These are phyloP conservation scores for Zosterops borbonicus DNA, from an alignment of 2,113 vertebrate genomes.

Conservation along the genomic window DNA sequence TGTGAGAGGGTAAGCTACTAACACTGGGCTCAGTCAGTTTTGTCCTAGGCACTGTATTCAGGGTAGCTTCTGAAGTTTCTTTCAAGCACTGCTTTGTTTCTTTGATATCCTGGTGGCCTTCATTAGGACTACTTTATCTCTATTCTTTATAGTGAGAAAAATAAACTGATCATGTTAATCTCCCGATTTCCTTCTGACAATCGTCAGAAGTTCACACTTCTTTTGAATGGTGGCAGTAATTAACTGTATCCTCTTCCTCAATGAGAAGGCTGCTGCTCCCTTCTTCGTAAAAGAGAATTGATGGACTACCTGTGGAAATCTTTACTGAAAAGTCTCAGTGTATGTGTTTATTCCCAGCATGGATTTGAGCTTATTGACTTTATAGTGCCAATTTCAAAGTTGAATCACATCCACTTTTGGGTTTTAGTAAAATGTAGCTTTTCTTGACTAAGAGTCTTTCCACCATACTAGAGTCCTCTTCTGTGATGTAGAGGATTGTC, in stretches of 20 bases:
- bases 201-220: slow-evolving; percentile 29
- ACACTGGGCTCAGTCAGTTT: slow-evolving; percentile 7
- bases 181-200: not conserved
- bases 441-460: slow-evolving; percentile 3
- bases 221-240: slow-evolving; percentile 37
- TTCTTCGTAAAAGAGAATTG: slow-evolving; percentile 44
- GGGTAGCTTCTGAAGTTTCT: slow-evolving; percentile 39
- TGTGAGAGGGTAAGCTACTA: slow-evolving; percentile 24
- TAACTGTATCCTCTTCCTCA: not conserved
- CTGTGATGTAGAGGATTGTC: slow-evolving; percentile 20
- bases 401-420: slow-evolving; percentile 22
- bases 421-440: slow-evolving; percentile 44
- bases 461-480: slow-evolving; percentile 16
- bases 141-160: slow-evolving; percentile 47
- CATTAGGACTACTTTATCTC: slow-evolving; percentile 38
- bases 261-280: not conserved
- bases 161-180: not conserved
- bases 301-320: not conserved
- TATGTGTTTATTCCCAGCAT: slow-evolving; percentile 34
- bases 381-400: not conserved
- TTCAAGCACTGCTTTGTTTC: slow-evolving; percentile 53
- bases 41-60: slow-evolving; percentile 3
- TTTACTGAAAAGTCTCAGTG: slow-evolving; percentile 12
- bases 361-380: not conserved
- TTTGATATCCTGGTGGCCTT: slow-evolving; percentile 32